Conservation (phyloP, 2,888 invertebrate genomes). For the Candidula unifasciata region DNA sequence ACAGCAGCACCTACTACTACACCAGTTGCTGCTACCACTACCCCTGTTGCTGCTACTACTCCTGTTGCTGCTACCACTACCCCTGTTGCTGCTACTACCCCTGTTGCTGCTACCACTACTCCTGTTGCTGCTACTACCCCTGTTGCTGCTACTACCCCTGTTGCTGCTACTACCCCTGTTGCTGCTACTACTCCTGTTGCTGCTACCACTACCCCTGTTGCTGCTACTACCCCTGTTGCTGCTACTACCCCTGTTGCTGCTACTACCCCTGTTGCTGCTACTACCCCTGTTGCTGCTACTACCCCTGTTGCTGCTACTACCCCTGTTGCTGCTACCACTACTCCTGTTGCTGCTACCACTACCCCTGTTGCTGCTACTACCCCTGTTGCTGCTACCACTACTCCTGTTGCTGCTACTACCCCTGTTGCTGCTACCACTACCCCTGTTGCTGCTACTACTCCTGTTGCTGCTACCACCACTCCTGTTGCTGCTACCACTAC, state of each 20-base stretch:
- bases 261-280: neutral
- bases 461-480: neutral
- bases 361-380: neutral
- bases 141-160: neutral
- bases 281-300: neutral
- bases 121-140: neutral
- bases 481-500: neutral
- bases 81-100: neutral
- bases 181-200: neutral
- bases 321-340: neutral
- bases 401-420: neutral
- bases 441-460: neutral
- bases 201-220: neutral
- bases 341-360: neutral
- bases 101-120: neutral
- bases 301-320: neutral
- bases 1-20: too few relatives aligned
- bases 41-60: neutral
- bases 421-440: neutral
- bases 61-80: neutral
- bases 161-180: neutral
- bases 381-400: neutral
- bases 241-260: neutral
- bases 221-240: neutral
- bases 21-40: neutral